These are phyloP conservation scores for Steinernema khuongi DNA, from an alignment of 1,140 invertebrate species.

Conservation along the genomic window DNA sequence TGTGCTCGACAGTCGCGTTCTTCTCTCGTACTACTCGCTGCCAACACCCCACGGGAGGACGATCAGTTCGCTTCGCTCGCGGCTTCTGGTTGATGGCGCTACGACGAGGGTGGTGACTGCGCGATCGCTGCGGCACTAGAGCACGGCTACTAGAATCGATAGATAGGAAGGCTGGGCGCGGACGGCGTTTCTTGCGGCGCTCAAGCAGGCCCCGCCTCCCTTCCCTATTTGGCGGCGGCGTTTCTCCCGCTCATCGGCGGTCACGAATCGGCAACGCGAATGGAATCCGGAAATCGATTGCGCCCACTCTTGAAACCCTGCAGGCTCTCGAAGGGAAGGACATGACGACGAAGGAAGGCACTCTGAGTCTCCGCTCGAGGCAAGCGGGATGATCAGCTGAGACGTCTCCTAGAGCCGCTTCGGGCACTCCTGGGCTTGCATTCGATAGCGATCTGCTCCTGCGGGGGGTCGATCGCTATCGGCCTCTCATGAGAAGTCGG, in stretches of 20 bases:
- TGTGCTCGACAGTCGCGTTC: too few species aligned
- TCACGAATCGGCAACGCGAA: neutral
- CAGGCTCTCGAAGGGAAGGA: neutral
- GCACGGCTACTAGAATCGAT: constrained; percentile 12
- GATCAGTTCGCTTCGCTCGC: constrained; percentile 11
- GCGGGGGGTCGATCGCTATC: too few species aligned
- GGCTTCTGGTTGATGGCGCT: constrained; percentile 2
- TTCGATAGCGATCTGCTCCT: too few species aligned
- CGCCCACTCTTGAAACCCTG: neutral
- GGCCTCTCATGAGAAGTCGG: too few species aligned
- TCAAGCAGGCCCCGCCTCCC: neutral
- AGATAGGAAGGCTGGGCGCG: neutral
- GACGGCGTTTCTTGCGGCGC: too few species aligned
- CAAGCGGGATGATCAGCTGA: neutral
- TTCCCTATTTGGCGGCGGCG: neutral
- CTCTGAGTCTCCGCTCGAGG: too few species aligned
- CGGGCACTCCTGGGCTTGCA: too few species aligned
- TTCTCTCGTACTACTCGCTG: neutral
- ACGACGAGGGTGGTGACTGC: neutral
- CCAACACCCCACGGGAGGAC: neutral
- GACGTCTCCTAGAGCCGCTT: too few species aligned
- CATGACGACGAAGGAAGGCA: neutral
- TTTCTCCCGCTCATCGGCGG: neutral
- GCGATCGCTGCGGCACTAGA: neutral
- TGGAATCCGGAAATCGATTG: neutral